Evolutionary conservation across 2,888 invertebrate species (phyloP).

Genomic region (Orthosia gracilis): DNA sequence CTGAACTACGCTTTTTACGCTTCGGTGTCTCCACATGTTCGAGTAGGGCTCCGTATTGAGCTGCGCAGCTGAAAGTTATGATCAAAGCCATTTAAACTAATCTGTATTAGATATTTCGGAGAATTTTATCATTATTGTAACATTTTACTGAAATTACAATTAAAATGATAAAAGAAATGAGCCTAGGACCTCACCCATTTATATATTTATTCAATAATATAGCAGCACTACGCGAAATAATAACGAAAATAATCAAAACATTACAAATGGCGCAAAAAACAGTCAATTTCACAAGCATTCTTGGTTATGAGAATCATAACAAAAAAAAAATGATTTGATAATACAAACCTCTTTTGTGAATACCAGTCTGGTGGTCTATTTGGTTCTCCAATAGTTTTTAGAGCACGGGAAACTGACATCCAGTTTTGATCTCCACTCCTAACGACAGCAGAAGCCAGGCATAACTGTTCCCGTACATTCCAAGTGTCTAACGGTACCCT

Average conservation of each 20-base stretch:
- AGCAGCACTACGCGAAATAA: background rate
- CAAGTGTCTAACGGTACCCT: conserved; percentile 95
- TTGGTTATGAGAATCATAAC: conserved; percentile 5
- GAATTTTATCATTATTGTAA: background rate
- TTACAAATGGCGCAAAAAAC: background rate
- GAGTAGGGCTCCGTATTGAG: conserved; percentile 96
- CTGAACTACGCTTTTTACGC: conserved; percentile 94
- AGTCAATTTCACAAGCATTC: background rate
- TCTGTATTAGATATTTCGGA: no score
- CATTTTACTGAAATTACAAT: background rate
- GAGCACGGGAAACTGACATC: conserved; percentile 96
- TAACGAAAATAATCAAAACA: background rate
- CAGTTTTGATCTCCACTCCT: conserved; percentile 97
- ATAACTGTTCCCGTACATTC: conserved; percentile 96
- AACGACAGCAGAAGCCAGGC: conserved; percentile 96
- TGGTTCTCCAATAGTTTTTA: conserved; percentile 95
- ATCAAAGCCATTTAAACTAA: background rate
- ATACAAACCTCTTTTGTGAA: conserved; percentile 92
- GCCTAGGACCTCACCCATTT: background rate
- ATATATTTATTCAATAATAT: no score
- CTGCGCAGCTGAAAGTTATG: conserved; percentile 92
- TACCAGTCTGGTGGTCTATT: conserved; percentile 96
- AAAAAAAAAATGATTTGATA: conserved; percentile 4
- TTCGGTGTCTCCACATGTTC: conserved; percentile 96
- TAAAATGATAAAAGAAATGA: background rate